Evolutionary conservation across 2,113 vertebrate genomes (phyloP).

Genomic region (Alethe diademata): DNA sequence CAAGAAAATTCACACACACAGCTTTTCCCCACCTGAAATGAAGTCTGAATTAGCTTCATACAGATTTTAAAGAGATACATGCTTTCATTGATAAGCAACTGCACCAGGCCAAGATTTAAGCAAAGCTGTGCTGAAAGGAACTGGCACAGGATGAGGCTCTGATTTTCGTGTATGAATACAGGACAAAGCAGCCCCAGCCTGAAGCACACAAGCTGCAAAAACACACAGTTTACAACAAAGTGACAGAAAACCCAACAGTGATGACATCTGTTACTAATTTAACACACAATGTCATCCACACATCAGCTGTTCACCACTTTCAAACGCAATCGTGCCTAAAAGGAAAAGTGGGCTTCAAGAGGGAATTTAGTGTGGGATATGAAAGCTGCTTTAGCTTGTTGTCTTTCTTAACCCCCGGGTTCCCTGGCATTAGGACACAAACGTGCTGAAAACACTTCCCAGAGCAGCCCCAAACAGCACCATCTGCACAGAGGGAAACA

Average conservation of each 20-base stretch:
- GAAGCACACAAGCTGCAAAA: neutral
- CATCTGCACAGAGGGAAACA: neutral
- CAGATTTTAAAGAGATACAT: neutral
- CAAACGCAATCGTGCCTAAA: neutral
- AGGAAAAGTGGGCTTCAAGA: neutral
- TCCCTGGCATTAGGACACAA: neutral
- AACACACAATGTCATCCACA: neutral
- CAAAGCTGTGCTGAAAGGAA: neutral
- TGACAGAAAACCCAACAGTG: neutral
- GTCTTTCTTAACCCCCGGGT: neutral
- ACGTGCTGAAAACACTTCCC: neutral
- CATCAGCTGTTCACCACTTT: neutral
- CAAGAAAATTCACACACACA: neutral
- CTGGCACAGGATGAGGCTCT: neutral
- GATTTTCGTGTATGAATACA: neutral
- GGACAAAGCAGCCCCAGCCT: neutral
- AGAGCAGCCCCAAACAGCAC: neutral
- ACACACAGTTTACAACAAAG: neutral
- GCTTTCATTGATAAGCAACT: neutral
- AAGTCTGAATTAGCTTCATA: neutral
- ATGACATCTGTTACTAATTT: neutral
- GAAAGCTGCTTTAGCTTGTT: neutral
- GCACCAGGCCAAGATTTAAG: neutral
- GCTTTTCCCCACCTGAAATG: neutral
- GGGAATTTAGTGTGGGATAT: neutral